phyloP scores from a whole-genome alignment of 2,888 invertebrate genomes.

The Melinopterus prodromus region DNA sequence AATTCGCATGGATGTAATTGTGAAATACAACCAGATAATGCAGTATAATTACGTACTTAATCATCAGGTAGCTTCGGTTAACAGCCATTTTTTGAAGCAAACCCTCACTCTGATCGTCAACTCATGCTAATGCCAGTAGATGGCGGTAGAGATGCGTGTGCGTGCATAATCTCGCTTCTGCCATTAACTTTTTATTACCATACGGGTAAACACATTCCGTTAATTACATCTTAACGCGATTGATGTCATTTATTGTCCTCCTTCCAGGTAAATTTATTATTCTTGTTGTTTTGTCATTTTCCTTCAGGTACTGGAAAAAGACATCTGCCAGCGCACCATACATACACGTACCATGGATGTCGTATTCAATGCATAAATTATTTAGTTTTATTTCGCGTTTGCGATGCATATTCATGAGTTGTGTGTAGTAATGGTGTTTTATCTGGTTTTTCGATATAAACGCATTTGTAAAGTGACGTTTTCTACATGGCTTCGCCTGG shows the following conservation, averaged over 20 bases:
- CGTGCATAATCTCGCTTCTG: not conserved
- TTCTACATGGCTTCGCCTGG: not conserved
- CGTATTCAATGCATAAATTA: too few species aligned
- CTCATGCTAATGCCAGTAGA: not conserved
- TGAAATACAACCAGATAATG: not conserved
- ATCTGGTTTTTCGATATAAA: not conserved
- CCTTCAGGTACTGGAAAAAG: not conserved
- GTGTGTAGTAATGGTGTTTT: not conserved
- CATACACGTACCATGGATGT: not conserved
- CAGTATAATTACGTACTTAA: not conserved
- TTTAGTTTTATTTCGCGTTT: too few species aligned
- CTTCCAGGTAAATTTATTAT: not conserved
- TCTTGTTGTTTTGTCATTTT: not conserved
- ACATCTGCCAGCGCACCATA: not conserved
- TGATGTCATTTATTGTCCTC: not conserved
- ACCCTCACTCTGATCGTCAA: not conserved
- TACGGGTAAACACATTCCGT: not conserved
- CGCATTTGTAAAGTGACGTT: not conserved
- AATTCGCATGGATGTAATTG: not conserved
- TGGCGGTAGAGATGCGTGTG: not conserved
- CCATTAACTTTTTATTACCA: not conserved
- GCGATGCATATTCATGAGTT: not conserved
- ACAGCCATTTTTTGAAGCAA: not conserved
- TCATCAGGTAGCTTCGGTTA: not conserved
- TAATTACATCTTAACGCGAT: slow-evolving; percentile 4